Evolutionary conservation across 2,888 invertebrate species (phyloP), one percentile per base, ranked within the genome.

Genomic region (Uloborus plumipes): DNA sequence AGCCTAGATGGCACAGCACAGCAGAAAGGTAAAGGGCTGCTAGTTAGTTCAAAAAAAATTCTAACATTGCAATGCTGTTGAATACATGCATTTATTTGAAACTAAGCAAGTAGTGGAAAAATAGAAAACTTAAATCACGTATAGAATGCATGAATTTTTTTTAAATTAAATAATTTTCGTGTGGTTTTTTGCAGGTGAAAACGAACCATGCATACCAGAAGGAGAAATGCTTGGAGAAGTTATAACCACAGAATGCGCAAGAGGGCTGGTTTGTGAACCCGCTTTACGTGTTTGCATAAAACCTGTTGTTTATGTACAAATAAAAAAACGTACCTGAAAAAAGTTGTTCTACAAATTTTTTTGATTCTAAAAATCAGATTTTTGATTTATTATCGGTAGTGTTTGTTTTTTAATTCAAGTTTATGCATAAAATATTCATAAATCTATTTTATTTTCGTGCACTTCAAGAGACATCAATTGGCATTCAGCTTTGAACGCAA

Each of bases 191-290:
- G 1, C 31, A 83, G 83, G 77, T 39, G 73, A 69, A 47, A 59
- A 64, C 2, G 83, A 83, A 50, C 31, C 16, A 6, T 83, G 83
- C 22, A 22, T 59, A 15, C 80, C 80, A 9, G 64, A 73, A 69
- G 65, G 47, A 0, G 31, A 55, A 3, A 31, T 82, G 4, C n/a
- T 73, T 2, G 83, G 83, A 11, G 67, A 69, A 2, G 53, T 66
- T 7, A 51, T 59, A 15, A 62, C 49, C 18, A 55, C 72, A 9
- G 83, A 83, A 69, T 83, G 83, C 15, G 77, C 67, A 1, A 22
- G 49, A 11, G 83, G 77, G 13, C 73, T 73, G n/a, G 16, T 55
- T 20, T 82, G 82, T 22, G 61, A 77, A 20, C 53, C 18, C 14
- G 6, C 14, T 20, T 15, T 31, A 14, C 4, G 31, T 7, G 62